phyloP scores from a whole-genome alignment of 2,113 vertebrate species.

The Gallinago undulata region DNA sequence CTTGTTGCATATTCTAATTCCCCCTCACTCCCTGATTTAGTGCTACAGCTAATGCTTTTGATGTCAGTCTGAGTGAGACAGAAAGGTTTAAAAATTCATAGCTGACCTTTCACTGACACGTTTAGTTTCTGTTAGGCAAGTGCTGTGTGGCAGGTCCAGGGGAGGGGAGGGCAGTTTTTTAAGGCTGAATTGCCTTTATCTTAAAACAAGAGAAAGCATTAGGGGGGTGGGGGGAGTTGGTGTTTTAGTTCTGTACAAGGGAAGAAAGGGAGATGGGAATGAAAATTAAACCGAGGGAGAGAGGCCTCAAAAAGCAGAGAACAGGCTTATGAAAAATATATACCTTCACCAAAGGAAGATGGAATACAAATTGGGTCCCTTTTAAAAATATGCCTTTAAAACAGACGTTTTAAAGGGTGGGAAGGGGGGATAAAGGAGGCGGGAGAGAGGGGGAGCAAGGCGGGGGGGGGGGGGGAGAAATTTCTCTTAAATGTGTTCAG shows the following conservation, averaged over 20 bases:
- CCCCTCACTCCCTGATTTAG: slow-evolving; percentile 45
- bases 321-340: slow-evolving; percentile 69
- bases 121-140: slow-evolving; percentile 32
- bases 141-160: not conserved
- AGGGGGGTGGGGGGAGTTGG: not conserved
- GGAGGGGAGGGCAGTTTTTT: not conserved
- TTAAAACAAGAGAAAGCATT: slow-evolving; percentile 23
- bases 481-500: too few relatives aligned
- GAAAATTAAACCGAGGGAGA: slow-evolving; percentile 28
- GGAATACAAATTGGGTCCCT: slow-evolving; percentile 72
- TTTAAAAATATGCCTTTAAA: slow-evolving; percentile 69
- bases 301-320: slow-evolving; percentile 45
- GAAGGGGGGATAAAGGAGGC: not conserved
- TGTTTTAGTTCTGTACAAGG: not conserved
- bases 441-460: not conserved
- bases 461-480: not conserved
- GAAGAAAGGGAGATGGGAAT: not conserved
- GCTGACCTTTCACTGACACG: slow-evolving; percentile 61
- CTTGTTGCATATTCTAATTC: slow-evolving; percentile 63
- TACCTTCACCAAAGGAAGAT: slow-evolving; percentile 67
- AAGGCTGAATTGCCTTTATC: slow-evolving; percentile 28
- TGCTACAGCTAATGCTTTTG: slow-evolving; percentile 59
- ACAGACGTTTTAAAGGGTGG: slow-evolving; percentile 63
- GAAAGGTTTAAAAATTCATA: slow-evolving; percentile 66
- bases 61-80: slow-evolving; percentile 58